Percentiles rank a stretch among this genome's conserved stretches.
Conservation (phyloP, 2,113 vertebrate species). For the Eptesicus fuscus region DNA sequence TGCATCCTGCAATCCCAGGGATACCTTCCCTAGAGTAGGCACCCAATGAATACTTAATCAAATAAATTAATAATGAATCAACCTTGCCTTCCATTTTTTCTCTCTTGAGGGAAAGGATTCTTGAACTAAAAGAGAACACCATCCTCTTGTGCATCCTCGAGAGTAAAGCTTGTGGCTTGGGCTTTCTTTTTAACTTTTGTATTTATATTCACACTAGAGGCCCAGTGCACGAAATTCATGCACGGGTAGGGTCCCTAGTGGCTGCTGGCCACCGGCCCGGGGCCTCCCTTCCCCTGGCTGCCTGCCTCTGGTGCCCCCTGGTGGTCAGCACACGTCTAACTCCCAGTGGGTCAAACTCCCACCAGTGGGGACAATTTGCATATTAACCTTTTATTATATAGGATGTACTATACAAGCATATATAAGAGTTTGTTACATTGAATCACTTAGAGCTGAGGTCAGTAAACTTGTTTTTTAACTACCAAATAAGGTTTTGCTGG, state of each 20-base stretch:
- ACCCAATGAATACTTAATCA: background rate
- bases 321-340: too few relatives aligned
- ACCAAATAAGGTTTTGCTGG: background rate
- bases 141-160: background rate
- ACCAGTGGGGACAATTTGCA: too few relatives aligned
- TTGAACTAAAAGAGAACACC: background rate
- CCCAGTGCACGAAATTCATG: too few relatives aligned
- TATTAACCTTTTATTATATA: too few relatives aligned
- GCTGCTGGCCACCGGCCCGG: too few relatives aligned
- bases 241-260: too few relatives aligned
- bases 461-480: background rate
- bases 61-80: conserved; percentile 39
- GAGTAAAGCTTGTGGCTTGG: background rate
- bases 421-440: background rate
- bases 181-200: conserved; percentile 2
- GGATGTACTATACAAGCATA: background rate
- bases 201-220: background rate
- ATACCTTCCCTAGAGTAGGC: background rate
- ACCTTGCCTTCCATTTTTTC: background rate
- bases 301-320: too few relatives aligned
- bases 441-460: background rate
- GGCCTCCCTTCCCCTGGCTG: too few relatives aligned
- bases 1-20: background rate
- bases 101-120: background rate
- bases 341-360: too few relatives aligned